A percentile compares a stretch with the other conserved stretches of the same genome.
Evolutionary conservation across 35 echinoderm and acorn worm species (phyloP).

Genomic region (Amphiura filiformis): DNA sequence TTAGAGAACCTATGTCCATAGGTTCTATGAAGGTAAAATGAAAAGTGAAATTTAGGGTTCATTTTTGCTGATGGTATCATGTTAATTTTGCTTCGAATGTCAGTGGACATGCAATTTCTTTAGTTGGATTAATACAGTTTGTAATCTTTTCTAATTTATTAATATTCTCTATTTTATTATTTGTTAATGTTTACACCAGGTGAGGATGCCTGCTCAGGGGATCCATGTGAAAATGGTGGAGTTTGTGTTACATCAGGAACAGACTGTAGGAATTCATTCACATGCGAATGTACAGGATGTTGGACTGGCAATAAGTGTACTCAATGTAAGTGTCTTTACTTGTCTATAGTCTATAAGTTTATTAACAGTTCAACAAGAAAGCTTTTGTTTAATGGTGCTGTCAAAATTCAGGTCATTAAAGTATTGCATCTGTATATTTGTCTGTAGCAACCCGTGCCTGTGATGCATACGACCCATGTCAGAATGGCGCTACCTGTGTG

Average conservation of each 20-base stretch:
- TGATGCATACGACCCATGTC: constrained; percentile 41
- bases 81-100: too few relatives aligned
- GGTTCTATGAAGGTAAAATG: too few relatives aligned
- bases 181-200: too few relatives aligned
- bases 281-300: neutral
- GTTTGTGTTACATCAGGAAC: neutral
- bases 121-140: too few relatives aligned
- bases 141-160: too few relatives aligned
- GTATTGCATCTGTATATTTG: neutral
- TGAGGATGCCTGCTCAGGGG: neutral
- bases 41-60: too few relatives aligned
- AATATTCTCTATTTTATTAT: too few relatives aligned
- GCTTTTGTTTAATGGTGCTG: too few relatives aligned
- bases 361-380: too few relatives aligned
- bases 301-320: neutral
- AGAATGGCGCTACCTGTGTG: constrained; percentile 53
- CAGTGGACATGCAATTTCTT: too few relatives aligned
- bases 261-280: neutral
- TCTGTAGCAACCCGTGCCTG: neutral
- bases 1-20: too few relatives aligned
- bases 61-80: too few relatives aligned
- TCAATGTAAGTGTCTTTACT: neutral
- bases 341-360: neutral
- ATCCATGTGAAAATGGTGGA: neutral
- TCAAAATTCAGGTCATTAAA: neutral